Conservation (phyloP, 2,888 invertebrate species). For the Tyria jacobaeae region DNA sequence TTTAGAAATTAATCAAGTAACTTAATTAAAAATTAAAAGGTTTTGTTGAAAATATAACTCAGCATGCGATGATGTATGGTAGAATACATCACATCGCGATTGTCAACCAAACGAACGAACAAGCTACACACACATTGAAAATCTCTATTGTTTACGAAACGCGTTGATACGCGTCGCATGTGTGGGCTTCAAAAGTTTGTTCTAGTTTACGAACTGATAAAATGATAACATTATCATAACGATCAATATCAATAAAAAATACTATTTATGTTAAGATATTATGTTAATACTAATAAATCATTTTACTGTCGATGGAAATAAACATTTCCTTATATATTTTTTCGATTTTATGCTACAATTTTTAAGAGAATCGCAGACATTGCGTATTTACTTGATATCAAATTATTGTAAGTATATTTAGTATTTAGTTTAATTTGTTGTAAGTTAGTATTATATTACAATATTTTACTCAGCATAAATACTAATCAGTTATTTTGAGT, state of each 20-base stretch:
- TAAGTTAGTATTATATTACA: not conserved
- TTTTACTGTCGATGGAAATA: not conserved
- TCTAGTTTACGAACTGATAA: slow-evolving; percentile 79
- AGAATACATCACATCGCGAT: slow-evolving; percentile 87
- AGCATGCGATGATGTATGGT: slow-evolving; percentile 82
- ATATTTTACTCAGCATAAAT: too few relatives aligned
- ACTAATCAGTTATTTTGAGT: too few relatives aligned
- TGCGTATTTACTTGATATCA: not conserved
- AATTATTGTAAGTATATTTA: not conserved
- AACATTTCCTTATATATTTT: not conserved
- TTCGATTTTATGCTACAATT: not conserved
- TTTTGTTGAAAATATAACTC: slow-evolving; percentile 84
- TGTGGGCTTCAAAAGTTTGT: slow-evolving; percentile 72
- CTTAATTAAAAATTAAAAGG: slow-evolving; percentile 83
- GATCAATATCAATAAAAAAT: slow-evolving; percentile 48
- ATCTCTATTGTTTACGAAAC: slow-evolving; percentile 78
- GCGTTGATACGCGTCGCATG: slow-evolving; percentile 67
- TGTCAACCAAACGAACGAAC: slow-evolving; percentile 85
- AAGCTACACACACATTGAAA: slow-evolving; percentile 83
- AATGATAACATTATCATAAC: slow-evolving; percentile 81
- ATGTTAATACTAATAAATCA: slow-evolving; percentile 23
- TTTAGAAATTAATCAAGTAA: slow-evolving; percentile 84
- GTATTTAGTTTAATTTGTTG: not conserved
- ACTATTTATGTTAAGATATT: slow-evolving; percentile 18
- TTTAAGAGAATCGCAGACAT: not conserved